These are phyloP conservation scores for Holothuria leucospilota DNA, from an alignment of 53 echinoderm and acorn worm species.

Conservation along the genomic window DNA sequence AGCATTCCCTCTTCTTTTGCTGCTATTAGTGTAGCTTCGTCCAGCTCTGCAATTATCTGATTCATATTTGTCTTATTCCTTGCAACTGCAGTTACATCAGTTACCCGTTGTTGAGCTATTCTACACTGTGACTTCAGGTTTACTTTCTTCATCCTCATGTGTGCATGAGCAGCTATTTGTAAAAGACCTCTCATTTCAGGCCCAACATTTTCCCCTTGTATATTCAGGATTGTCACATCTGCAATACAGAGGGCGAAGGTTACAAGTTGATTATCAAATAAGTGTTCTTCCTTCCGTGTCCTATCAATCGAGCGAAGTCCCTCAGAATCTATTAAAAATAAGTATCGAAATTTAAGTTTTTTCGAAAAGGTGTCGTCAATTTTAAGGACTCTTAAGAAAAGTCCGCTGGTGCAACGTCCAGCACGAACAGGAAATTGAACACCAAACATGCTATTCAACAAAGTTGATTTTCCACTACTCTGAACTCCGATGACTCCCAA, in stretches of 20 bases:
- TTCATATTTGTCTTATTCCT: neutral
- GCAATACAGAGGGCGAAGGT: neutral
- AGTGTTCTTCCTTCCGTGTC: neutral
- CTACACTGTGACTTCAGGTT: constrained; percentile 11
- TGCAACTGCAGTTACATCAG: no score
- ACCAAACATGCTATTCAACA: no score
- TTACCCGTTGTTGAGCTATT: constrained; percentile 5
- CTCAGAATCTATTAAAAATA: constrained; percentile 16
- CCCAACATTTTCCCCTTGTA: constrained; percentile 11
- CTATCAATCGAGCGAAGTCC: constrained; percentile 1
- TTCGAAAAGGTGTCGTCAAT: no score
- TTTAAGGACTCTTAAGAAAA: no score
- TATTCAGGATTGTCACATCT: constrained; percentile 5
- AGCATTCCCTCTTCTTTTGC: neutral
- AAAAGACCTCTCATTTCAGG: constrained; percentile 5
- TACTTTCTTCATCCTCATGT: constrained; percentile 8
- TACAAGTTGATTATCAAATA: constrained; percentile 4
- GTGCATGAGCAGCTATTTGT: constrained; percentile 16
- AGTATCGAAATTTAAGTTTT: no score
- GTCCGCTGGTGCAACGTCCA: no score
- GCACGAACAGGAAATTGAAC: no score
- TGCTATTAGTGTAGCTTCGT: neutral
- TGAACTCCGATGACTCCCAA: neutral
- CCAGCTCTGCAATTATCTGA: neutral
- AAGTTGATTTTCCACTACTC: no score